These are phyloP conservation scores for Potamilus streckersoni DNA, from an alignment of 1,140 invertebrate species.

Conservation along the genomic window DNA sequence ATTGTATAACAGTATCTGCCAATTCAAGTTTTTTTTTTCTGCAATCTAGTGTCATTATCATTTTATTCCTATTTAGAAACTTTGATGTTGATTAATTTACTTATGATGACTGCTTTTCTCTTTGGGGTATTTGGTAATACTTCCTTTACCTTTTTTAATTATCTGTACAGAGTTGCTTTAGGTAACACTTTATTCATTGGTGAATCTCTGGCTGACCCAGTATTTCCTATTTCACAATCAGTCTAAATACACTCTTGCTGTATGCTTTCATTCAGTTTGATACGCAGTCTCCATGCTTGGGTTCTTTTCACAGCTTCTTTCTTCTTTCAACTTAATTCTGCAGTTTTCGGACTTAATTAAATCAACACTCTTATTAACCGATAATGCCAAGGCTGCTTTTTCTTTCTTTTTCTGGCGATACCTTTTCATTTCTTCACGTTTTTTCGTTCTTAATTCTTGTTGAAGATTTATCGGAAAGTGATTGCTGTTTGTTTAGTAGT, in stretches of 20 bases:
- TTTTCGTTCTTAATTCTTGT: slow-evolving; percentile 3
- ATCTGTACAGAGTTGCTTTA: too few relatives aligned
- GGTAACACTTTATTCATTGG: too few relatives aligned
- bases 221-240: too few relatives aligned
- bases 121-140: too few relatives aligned
- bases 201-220: too few relatives aligned
- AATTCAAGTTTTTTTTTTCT: slow-evolving; percentile 26
- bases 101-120: too few relatives aligned
- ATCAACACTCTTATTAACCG: too few relatives aligned
- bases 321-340: slow-evolving; percentile 5
- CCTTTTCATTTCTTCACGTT: slow-evolving; percentile 17
- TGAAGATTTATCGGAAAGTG: background rate
- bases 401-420: slow-evolving; percentile 14
- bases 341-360: slow-evolving; percentile 1
- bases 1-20: slow-evolving; percentile 5
- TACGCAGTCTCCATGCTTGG: slow-evolving; percentile 3
- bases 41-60: slow-evolving; percentile 15
- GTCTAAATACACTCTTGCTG: background rate
- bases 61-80: too few relatives aligned
- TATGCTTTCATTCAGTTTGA: slow-evolving; percentile 14
- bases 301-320: slow-evolving; percentile 24
- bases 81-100: too few relatives aligned
- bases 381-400: slow-evolving; percentile 1
- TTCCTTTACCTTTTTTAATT: too few relatives aligned
- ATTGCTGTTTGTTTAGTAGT: background rate